phyloP scores from a whole-genome alignment of 2,113 vertebrate genomes.

The Anser brachyrhynchus region DNA sequence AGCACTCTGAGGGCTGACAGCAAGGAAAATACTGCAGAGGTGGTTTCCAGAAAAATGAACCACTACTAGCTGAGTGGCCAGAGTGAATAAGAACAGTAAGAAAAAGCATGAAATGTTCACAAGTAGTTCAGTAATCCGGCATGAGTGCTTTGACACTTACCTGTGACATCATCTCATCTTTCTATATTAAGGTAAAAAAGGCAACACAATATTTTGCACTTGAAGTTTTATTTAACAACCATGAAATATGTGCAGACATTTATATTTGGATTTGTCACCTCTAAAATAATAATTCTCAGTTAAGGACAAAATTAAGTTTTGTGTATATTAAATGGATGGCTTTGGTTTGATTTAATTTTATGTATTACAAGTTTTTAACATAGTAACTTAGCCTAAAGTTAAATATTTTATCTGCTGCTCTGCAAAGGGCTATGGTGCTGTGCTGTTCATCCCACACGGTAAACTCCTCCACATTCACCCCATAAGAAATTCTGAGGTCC shows the following conservation, averaged over 20 bases:
- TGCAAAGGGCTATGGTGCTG: background rate
- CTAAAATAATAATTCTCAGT: background rate
- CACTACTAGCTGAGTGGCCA: background rate
- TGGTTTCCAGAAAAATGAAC: background rate
- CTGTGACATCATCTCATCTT: background rate
- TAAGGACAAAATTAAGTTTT: background rate
- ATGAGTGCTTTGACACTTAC: background rate
- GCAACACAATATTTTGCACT: background rate
- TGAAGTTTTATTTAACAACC: background rate
- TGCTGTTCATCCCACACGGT: background rate
- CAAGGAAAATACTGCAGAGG: background rate
- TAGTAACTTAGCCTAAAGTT: background rate
- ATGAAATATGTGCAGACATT: background rate
- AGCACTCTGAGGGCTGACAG: background rate
- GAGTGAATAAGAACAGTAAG: background rate
- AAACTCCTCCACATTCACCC: background rate
- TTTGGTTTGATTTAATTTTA: background rate
- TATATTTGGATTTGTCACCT: background rate
- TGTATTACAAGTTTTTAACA: background rate
- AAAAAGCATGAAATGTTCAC: background rate
- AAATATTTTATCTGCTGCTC: background rate
- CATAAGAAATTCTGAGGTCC: background rate
- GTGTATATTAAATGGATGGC: background rate
- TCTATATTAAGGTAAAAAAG: background rate
- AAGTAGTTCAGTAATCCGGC: background rate